Conservation (phyloP, 1,140 invertebrate species). For the Apis florea region DNA sequence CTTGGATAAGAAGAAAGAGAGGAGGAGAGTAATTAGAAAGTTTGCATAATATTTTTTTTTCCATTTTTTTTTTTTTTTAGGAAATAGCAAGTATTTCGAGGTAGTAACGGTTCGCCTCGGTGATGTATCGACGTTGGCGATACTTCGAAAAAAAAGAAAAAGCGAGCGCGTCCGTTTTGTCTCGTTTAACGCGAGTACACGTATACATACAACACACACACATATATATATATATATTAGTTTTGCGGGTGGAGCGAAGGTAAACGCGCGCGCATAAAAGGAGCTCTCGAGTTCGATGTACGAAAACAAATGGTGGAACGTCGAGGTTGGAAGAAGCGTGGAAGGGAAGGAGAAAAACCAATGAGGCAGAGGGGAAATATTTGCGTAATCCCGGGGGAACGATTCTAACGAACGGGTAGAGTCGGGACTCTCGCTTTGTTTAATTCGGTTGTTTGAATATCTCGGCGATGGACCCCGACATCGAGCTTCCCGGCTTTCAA, state of each 20-base stretch:
- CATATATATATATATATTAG: too few relatives aligned
- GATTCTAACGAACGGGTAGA: conserved; percentile 2
- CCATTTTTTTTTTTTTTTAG: too few relatives aligned
- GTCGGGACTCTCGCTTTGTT: conserved; percentile 6
- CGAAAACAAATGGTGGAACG: conserved; percentile 52
- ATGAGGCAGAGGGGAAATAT: conserved; percentile 31
- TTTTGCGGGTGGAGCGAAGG: background rate
- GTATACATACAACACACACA: too few relatives aligned
- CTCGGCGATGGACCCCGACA: background rate
- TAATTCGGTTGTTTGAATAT: conserved; percentile 19
- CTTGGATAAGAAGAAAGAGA: too few relatives aligned
- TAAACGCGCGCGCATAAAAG: conserved; percentile 18
- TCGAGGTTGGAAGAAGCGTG: conserved; percentile 16
- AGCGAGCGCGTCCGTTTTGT: too few relatives aligned
- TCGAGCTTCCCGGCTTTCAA: background rate
- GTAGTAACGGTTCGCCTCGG: too few relatives aligned
- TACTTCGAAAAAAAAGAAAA: too few relatives aligned
- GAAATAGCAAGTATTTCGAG: too few relatives aligned
- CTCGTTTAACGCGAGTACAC: too few relatives aligned
- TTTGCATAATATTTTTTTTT: too few relatives aligned
- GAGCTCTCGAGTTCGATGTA: conserved; percentile 11
- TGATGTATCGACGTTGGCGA: too few relatives aligned
- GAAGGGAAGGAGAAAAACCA: conserved; percentile 7
- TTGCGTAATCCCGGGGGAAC: conserved; percentile 33
- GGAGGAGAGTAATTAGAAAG: too few relatives aligned